phyloP scores from a whole-genome alignment of 2,113 vertebrate genomes.

The Dunckerocampus dactyliophorus region DNA sequence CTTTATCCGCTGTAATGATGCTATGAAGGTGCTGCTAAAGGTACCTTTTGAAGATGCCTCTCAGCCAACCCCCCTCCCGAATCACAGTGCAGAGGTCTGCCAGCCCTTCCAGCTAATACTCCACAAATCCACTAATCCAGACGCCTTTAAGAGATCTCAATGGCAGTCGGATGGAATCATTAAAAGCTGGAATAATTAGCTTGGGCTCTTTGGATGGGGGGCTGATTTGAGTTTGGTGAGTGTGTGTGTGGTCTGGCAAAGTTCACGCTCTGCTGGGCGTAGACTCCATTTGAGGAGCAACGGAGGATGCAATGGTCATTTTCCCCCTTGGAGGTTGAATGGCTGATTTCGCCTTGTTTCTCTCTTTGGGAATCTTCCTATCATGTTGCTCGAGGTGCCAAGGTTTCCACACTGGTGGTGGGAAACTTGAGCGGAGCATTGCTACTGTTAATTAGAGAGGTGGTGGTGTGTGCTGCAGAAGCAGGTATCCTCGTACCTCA shows the following conservation, averaged over 20 bases:
- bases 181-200: constrained; percentile 70
- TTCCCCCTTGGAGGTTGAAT: constrained; percentile 3
- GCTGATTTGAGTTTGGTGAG: constrained; percentile 44
- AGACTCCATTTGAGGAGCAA: constrained; percentile 7
- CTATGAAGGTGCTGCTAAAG: constrained; percentile 55
- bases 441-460: neutral
- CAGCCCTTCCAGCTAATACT: constrained; percentile 68
- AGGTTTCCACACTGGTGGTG: constrained; percentile 1
- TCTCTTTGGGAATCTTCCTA: neutral
- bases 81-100: constrained; percentile 70
- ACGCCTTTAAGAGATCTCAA: constrained; percentile 67
- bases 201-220: constrained; percentile 43
- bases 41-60: constrained; percentile 65
- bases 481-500: constrained; percentile 32
- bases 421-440: neutral
- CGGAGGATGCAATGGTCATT: constrained; percentile 5
- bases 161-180: constrained; percentile 67
- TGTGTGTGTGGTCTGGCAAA: constrained; percentile 21
- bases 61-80: constrained; percentile 44
- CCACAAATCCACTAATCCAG: constrained; percentile 74
- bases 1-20: constrained; percentile 63
- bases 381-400: constrained; percentile 5
- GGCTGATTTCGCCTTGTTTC: neutral
- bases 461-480: constrained; percentile 3
- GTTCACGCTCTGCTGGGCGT: constrained; percentile 32